A percentile compares a stretch with the other conserved stretches of the same genome.
Evolutionary conservation across 2,888 invertebrate genomes (phyloP).

Genomic region (Oeneis ivallda): DNA sequence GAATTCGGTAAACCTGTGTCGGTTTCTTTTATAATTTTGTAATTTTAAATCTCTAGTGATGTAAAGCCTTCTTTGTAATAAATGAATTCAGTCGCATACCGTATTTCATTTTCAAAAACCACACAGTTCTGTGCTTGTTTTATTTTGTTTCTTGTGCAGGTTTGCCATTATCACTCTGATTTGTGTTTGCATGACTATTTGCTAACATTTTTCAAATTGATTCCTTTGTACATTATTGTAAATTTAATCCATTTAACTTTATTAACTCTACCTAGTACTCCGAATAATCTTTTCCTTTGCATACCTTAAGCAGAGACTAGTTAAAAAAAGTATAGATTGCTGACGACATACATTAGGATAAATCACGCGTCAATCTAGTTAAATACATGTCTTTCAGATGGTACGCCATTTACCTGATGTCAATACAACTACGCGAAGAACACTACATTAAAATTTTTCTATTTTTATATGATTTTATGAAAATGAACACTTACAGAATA

Average conservation of each 20-base stretch:
- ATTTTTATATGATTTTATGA: too few relatives aligned
- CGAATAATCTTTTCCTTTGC: slow-evolving; percentile 11
- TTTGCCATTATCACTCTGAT: slow-evolving; percentile 74
- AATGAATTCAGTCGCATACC: slow-evolving; percentile 71
- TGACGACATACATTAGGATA: too few relatives aligned
- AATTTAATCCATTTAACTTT: not conserved
- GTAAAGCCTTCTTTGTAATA: slow-evolving; percentile 78
- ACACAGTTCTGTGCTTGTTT: slow-evolving; percentile 55
- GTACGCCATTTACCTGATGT: too few relatives aligned
- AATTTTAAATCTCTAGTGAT: slow-evolving; percentile 65
- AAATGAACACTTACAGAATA: too few relatives aligned
- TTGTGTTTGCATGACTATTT: slow-evolving; percentile 34
- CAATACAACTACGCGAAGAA: too few relatives aligned
- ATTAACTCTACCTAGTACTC: not conserved
- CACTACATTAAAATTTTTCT: too few relatives aligned
- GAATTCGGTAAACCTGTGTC: slow-evolving; percentile 42
- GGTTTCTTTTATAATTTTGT: slow-evolving; percentile 63
- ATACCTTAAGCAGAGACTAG: not conserved
- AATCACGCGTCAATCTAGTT: too few relatives aligned
- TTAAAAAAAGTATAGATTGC: too few relatives aligned
- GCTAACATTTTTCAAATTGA: slow-evolving; percentile 17
- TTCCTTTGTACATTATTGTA: not conserved
- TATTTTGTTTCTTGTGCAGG: slow-evolving; percentile 76
- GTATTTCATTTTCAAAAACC: slow-evolving; percentile 72
- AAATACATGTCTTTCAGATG: too few relatives aligned